Evolutionary conservation across 2,797 vertebrate species (phyloP), one percentile per base, ranked within the genome.

Genomic region (Distichodus sexfasciatus): DNA sequence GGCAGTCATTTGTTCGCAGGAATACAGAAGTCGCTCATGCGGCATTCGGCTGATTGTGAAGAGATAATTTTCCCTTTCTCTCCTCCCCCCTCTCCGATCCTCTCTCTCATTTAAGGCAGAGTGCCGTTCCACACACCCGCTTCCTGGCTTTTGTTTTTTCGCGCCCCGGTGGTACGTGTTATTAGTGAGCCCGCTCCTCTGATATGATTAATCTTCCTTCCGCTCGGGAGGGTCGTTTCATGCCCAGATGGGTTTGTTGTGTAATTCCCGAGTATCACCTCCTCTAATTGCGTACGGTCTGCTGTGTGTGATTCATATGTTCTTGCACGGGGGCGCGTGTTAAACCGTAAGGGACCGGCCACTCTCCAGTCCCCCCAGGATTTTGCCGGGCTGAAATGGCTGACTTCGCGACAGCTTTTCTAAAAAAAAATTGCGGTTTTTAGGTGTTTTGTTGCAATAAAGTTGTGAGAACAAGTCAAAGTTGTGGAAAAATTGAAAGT

Each of bases 1-100:
- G 79, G 72, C 81, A 81, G 67, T 70, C 81, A 77, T 85, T 79
- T 76, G 80, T 81, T 81, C 80, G 80, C 75, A 84, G 82, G 85
- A 85, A 87, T 86, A 80, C 54, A 88, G 80, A 84, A 88, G 79
- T 86, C 80, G 74, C 84, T 87, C 78, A 75, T 78, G 80, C 81
- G 4, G 71, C 26, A 7, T 58, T 54, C 58, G 48, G 80, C 71
- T 83, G 82, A 83, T 87, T 84, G 85, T 83, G 76, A 85, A 82
- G 73, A 87, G 82, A 89, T 88, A 62, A 84, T 87, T 83, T 79
- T 69, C 50, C 62, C 41, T 23, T 46, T 44, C 44, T 26, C 23
- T 19, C 19, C 36, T 24, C 57, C 46, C 41, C 47, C 21, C 29
- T 43, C 53, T 35, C 47, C 58, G 48, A 53, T 15, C 57, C 76